phyloP scores from a whole-genome alignment of 2,888 invertebrate species.

The Diogma glabrata region DNA sequence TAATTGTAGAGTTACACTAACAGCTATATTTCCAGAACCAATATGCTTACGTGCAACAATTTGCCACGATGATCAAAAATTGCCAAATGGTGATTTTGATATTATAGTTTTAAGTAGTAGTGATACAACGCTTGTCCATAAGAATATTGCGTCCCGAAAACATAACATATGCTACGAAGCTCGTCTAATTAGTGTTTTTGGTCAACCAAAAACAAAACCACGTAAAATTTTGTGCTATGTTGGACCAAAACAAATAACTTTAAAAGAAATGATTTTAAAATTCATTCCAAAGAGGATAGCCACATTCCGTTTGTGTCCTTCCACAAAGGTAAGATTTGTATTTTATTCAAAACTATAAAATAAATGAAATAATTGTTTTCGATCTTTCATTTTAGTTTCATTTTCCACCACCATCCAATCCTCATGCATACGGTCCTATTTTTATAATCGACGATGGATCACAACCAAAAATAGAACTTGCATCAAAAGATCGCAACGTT shows the following conservation, averaged over 20 bases:
- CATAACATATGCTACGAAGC: constrained; percentile 83
- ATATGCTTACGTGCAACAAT: constrained; percentile 75
- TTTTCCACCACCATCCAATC: constrained; percentile 38
- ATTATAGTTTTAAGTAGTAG: constrained; percentile 83
- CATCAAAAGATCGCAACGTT: constrained; percentile 75
- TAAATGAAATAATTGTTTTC: neutral
- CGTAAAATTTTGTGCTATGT: constrained; percentile 84
- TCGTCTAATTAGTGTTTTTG: constrained; percentile 49
- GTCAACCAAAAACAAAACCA: constrained; percentile 46
- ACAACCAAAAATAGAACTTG: constrained; percentile 73
- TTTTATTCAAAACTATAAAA: neutral
- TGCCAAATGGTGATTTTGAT: constrained; percentile 85
- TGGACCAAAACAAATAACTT: constrained; percentile 75
- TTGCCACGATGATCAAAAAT: constrained; percentile 56
- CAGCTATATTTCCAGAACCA: constrained; percentile 65
- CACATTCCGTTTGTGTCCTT: constrained; percentile 85
- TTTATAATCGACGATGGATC: constrained; percentile 86
- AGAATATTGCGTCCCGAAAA: constrained; percentile 73
- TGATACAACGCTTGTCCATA: constrained; percentile 74
- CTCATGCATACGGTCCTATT: constrained; percentile 43
- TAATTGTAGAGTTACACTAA: constrained; percentile 63
- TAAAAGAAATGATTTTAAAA: constrained; percentile 87
- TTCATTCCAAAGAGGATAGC: constrained; percentile 86
- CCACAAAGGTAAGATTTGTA: constrained; percentile 52
- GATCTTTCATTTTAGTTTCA: constrained; percentile 44